phyloP scores from a whole-genome alignment of 2,113 vertebrate species.

The Chloropsis hardwickii region DNA sequence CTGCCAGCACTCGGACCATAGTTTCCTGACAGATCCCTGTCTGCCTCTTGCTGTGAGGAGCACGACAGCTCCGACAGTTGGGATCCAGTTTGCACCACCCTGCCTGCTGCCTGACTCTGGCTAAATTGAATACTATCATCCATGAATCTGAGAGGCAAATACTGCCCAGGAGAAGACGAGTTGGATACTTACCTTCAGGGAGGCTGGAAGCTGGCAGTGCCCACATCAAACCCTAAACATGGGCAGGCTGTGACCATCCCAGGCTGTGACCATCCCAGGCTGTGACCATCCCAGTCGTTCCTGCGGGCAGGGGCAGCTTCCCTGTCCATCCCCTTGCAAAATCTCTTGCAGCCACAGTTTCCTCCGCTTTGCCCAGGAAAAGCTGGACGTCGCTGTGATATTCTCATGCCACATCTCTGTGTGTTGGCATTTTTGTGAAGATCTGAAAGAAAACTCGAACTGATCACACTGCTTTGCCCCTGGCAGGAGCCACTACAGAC shows the following conservation, averaged over 20 bases:
- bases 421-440: background rate
- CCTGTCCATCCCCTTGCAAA: fast-evolving
- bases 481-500: background rate
- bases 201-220: background rate
- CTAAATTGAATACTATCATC: background rate
- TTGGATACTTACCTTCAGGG: background rate
- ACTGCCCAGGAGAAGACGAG: background rate
- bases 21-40: background rate
- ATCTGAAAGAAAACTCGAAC: background rate
- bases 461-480: background rate
- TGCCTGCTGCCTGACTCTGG: background rate
- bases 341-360: background rate
- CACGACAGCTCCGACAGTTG: fast-evolving
- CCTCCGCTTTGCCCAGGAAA: background rate
- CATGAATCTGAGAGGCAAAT: background rate
- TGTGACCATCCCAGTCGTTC: fast-evolving
- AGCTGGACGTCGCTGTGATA: fast-evolving
- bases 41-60: background rate
- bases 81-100: no score
- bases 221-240: fast-evolving
- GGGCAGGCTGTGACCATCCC: no score
- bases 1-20: fast-evolving
- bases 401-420: background rate
- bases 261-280: fast-evolving
- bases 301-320: background rate